Evolutionary conservation across 2,888 invertebrate species (phyloP).

Genomic region (Actias luna): DNA sequence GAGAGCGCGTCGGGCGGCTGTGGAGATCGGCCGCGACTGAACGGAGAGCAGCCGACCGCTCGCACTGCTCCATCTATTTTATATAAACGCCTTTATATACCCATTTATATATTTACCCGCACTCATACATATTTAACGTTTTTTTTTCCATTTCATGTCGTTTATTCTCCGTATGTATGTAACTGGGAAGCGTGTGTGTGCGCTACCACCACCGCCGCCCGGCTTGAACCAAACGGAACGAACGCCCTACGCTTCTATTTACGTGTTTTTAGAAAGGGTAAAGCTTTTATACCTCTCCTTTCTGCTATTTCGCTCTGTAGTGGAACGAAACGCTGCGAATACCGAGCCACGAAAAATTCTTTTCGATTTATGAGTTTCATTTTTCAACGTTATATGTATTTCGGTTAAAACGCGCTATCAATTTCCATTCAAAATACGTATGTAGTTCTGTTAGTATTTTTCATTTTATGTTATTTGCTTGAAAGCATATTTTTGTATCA

Average conservation of each 20-base stretch:
- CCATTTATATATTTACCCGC: conserved; percentile 82
- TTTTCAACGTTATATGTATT: conserved; percentile 60
- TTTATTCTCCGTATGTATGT: conserved; percentile 75
- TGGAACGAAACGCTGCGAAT: conserved; percentile 66
- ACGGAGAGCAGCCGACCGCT: conserved; percentile 48
- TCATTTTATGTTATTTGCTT: conserved; percentile 2
- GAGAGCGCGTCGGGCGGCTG: conserved; percentile 40
- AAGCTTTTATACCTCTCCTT: conserved; percentile 79
- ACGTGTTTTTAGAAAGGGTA: conserved; percentile 80
- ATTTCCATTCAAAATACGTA: conserved; percentile 33
- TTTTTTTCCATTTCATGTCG: conserved; percentile 81
- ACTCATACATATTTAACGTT: conserved; percentile 82
- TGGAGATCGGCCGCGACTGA: conserved; percentile 68
- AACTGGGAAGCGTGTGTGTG: conserved; percentile 62
- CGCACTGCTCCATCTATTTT: conserved; percentile 66
- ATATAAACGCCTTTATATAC: conserved; percentile 77
- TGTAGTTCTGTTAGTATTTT: conserved; percentile 2
- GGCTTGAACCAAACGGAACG: conserved; percentile 50
- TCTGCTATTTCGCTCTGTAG: conserved; percentile 73
- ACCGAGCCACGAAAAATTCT: conserved; percentile 67
- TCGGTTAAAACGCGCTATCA: conserved; percentile 55
- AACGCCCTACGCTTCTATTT: conserved; percentile 68
- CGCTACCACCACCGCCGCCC: conserved; percentile 39
- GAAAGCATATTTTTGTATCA: conserved; percentile 2
- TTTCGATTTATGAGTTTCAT: conserved; percentile 75